Evolutionary conservation across 2,113 vertebrate species (phyloP), one percentile per base, ranked within the genome.

Genomic region (Rhadina sibilatrix): DNA sequence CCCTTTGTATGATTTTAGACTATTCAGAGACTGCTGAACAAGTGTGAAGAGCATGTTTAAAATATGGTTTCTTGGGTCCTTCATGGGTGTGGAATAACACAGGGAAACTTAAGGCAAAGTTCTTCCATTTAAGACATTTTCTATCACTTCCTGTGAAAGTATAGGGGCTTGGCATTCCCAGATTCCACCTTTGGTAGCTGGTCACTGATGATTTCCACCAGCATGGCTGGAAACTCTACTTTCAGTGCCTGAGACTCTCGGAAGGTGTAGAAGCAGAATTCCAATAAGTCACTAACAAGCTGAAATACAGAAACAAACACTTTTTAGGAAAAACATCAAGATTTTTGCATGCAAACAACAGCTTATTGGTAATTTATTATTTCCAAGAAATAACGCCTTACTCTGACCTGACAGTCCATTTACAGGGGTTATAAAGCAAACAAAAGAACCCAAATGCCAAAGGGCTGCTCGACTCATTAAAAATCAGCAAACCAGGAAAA

Each of bases 181-280:
- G 99, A 99, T 97, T 99, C 99, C 98, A 99, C 99, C 98, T 99
- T 99, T 96, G 99, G 99, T 99, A 99, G 98, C 98, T 99, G 99
- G 98, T 99, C 99, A 69, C 99, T 99, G 98, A 99, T 99, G 97
- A 99, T 99, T 98, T 99, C 99, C 97, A 99, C 99, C 98, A 99
- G 98, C 99, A 99, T 99, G 54, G 99, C 99, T 1, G 99, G 99
- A 97, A 99, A 99, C 98, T 99, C 99, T 96, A 99, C 99, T 97
- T 99, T 99, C 97, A 99, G 98, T 83, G 99, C 99, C 98, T 99
- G 99, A 82, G 99, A 99, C 98, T 99, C 99, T n/a, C 99, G 98
- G 98, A 99, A 99, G 96, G 99, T 99, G 96, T 99, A 99, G 98
- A 99, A 99, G 97, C 99, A 99, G 97, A 99, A 99, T 96, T 99